phyloP scores from a whole-genome alignment of 2,888 invertebrate species.

The Nephrotoma flavescens region DNA sequence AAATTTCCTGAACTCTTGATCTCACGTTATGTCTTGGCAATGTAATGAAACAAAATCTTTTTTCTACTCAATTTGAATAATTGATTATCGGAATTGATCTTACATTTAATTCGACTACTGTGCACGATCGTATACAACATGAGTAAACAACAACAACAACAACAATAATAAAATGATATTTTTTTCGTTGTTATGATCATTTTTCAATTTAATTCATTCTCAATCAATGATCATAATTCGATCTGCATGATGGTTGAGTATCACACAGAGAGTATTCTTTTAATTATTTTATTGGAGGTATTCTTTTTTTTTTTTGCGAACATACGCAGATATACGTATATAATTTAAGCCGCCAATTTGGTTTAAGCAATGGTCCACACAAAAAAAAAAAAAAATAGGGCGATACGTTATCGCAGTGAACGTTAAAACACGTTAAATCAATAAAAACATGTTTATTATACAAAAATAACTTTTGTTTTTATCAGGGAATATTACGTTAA shows the following conservation, averaged over 20 bases:
- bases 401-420: neutral
- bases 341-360: neutral
- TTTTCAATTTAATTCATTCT: neutral
- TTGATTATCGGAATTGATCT: neutral
- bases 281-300: neutral
- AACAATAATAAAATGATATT: neutral
- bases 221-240: neutral
- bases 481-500: neutral
- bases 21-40: neutral
- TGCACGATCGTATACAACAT: neutral
- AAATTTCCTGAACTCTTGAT: neutral
- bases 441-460: neutral
- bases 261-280: neutral
- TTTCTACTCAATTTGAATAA: neutral
- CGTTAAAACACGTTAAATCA: neutral
- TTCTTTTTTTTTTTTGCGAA: neutral
- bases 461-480: neutral
- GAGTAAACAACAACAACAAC: neutral
- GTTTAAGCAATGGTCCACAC: neutral
- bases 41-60: neutral
- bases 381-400: neutral
- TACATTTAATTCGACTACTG: neutral
- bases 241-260: neutral
- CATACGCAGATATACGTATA: neutral
- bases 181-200: neutral